Conservation (phyloP, 2,797 vertebrate species). For the Pelodytes ibericus region DNA sequence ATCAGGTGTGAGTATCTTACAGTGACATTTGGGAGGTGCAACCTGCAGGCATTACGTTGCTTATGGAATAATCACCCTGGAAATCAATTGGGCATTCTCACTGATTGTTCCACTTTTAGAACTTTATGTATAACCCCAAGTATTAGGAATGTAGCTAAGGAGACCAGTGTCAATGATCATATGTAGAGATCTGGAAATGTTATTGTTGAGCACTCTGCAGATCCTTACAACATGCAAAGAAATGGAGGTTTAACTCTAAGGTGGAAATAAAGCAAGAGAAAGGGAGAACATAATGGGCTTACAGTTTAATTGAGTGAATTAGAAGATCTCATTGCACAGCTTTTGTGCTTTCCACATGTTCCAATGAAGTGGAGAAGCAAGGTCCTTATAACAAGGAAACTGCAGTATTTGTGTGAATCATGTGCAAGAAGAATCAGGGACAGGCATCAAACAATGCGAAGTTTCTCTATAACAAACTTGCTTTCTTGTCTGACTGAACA, state of each 20-base stretch:
- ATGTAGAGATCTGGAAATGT: too few species aligned
- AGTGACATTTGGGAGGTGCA: neutral
- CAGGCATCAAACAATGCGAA: conserved; percentile 21
- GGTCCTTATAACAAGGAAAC: neutral
- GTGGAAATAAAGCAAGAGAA: neutral
- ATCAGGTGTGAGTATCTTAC: neutral
- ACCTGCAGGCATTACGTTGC: neutral
- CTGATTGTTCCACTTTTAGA: too few species aligned
- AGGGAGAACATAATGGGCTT: neutral
- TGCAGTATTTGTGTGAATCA: conserved; percentile 26
- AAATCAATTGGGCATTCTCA: too few species aligned
- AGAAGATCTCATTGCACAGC: neutral
- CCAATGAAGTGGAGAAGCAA: neutral
- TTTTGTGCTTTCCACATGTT: neutral
- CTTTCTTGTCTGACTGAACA: conserved; percentile 34
- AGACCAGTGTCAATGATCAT: too few species aligned
- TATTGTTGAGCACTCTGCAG: too few species aligned
- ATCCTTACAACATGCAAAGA: neutral
- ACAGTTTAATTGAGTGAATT: neutral
- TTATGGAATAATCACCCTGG: too few species aligned
- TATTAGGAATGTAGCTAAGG: neutral
- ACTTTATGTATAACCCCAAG: too few species aligned
- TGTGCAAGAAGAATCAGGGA: conserved; percentile 20
- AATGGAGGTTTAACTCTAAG: neutral
- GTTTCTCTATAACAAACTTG: conserved; percentile 37